Base-by-base conservation (phyloP, 2,888 invertebrate species). In the Andricus curvator region DNA sequence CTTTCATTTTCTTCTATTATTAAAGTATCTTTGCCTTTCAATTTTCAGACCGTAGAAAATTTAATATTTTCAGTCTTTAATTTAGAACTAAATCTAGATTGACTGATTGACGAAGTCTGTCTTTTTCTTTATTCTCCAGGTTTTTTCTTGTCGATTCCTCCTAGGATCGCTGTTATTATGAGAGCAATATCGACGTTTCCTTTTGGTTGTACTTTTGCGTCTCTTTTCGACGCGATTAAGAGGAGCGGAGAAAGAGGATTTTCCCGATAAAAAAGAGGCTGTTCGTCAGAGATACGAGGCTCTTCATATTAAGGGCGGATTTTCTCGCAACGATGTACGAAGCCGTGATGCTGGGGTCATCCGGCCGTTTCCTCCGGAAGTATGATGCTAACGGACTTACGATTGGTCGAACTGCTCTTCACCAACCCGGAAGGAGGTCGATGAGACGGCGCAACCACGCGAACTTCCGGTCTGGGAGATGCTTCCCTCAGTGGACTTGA, bases 311-410 rank as follows among this genome's bases (percentile, higher is more conserved):
- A 87, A 84, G 56, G 86, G 85, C 65, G 89, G 89, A 76, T 88
- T 87, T 88, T 85, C 80, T 89, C 89, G 87, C 91, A 91, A 78
- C 90, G 90, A 80, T 90, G 90, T 76, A 91, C 88, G 83, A 91
- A 89, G 64, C 91, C 90, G 68, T 83, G 84, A n/a, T 86, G 87
- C 41, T 89, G 89, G 87, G 89, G 90, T 92, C 92, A 92, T 90
- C 91, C 91, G 78, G 83, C 86, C 82, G 87, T 86, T 56, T 91
- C 89, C 56, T 91, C 91, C 67, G 92, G 92, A 62, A 92, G 84
- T 78, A 92, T 84, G 86, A 92, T 92, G 88, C 92, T 92, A 81
- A 92, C 92, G 80, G 92, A 92, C 84, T 92, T 92, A 79, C 92
- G 91, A 84, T 86, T 88, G 60, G 87, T 81, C 20, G 85, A 79